Base-by-base conservation (phyloP, 2,888 invertebrate species). In the Diloba caeruleocephala region DNA sequence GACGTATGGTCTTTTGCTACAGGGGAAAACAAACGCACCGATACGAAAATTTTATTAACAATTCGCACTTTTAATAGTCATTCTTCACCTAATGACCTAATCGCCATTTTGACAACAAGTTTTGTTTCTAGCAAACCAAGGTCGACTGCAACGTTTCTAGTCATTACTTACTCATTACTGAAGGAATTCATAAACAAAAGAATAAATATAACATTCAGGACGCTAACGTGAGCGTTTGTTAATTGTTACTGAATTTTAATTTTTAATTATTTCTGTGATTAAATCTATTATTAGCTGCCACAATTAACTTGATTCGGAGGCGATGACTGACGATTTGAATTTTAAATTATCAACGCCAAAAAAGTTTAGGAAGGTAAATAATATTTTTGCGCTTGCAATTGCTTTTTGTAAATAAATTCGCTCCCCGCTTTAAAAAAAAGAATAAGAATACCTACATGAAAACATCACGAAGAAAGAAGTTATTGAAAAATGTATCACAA, bases 171-270 rank as follows among this genome's bases (percentile, higher is more conserved):
- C 49, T 49, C 23, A 26, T 26, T 51, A 46, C 48, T 51, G 25
- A 37, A 41, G 38, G 34, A 66, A 56, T 50, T 36, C 12, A 49
- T 41, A 55, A 54, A 56, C 55, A 59, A 64, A 58, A 54, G 14
- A 61, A 59, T 52, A 33, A 42, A 43, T 31, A 51, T 33, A 39
- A 42, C 9, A 36, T 21, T 23, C 10, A 7, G 42, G 59, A 64
- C 43, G 51, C 52, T 14, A 44, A 14, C 13, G 7, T 26, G 3
- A 28, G n/a, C n/a, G n/a, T n/a, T n/a, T n/a, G n/a, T n/a, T n/a
- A n/a, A n/a, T n/a, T 26, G 21, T 38, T 49, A 38, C 12, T 39
- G 14, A 38, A 28, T 34, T 43, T 36, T 46, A 36, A 39, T 37
- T n/a, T n/a, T 36, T 53, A 45, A 55, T 53, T 49, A 48, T 49